Percentiles rank a stretch among this genome's conserved stretches.
These are phyloP conservation scores for Schizothorax lantsangensis DNA, from an alignment of 2,797 vertebrate species.

Conservation along the genomic window DNA sequence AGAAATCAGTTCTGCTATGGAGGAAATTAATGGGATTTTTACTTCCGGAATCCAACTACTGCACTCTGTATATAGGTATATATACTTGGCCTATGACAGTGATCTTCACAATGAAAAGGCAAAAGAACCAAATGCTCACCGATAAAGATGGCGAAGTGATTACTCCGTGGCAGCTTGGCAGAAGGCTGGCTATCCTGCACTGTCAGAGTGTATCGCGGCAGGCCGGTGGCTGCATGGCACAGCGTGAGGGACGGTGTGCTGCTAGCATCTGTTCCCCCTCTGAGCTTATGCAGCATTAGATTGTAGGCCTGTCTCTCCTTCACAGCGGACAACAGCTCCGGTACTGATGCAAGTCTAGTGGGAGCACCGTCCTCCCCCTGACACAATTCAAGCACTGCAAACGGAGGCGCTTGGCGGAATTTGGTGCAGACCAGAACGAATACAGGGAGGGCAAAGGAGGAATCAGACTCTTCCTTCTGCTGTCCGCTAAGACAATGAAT, in stretches of 20 bases:
- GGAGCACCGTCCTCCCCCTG: slow-evolving; percentile 79
- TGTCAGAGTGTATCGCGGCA: slow-evolving; percentile 89
- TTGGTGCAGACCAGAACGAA: slow-evolving; percentile 95
- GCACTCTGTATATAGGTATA: neutral
- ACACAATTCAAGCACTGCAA: slow-evolving; percentile 79
- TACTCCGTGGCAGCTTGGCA: slow-evolving; percentile 83
- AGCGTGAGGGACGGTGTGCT: slow-evolving; percentile 81
- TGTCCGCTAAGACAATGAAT: slow-evolving; percentile 85
- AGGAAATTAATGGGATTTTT: neutral
- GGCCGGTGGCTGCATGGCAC: slow-evolving; percentile 81
- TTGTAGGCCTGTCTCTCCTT: slow-evolving; percentile 90
- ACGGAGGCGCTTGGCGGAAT: slow-evolving; percentile 83
- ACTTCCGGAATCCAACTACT: neutral
- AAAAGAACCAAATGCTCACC: slow-evolving; percentile 79
- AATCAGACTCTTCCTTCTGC: slow-evolving; percentile 64
- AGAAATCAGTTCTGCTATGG: neutral
- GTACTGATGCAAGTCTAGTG: slow-evolving; percentile 72
- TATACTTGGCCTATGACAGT: neutral
- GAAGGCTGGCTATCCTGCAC: slow-evolving; percentile 85
- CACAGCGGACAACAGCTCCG: slow-evolving; percentile 82
- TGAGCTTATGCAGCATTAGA: slow-evolving; percentile 87
- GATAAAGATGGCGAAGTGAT: slow-evolving; percentile 95
- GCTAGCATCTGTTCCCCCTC: slow-evolving; percentile 75
- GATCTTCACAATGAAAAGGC: neutral
- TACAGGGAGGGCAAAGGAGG: slow-evolving; percentile 86